These are phyloP conservation scores for Amblyornis subalaris DNA, from an alignment of 2,113 vertebrate genomes.

Conservation along the genomic window DNA sequence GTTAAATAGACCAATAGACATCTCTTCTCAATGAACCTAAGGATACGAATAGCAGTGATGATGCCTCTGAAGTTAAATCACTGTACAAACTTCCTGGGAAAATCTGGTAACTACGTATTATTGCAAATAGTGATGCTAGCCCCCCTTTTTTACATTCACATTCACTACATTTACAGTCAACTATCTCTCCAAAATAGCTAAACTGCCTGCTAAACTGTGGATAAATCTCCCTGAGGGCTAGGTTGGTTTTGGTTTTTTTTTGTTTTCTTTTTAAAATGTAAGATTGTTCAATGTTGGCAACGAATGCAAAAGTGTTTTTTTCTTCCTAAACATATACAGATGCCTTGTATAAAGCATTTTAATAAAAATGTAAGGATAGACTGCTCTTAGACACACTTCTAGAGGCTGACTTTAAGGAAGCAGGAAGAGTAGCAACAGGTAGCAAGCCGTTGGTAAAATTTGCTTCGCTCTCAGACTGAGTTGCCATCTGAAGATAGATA, in stretches of 20 bases:
- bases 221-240: neutral
- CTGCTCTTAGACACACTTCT: neutral
- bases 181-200: neutral
- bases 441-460: neutral
- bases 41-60: neutral
- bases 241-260: fast-evolving
- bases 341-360: neutral
- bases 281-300: neutral
- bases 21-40: neutral
- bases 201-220: neutral
- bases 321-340: neutral
- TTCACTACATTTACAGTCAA: neutral
- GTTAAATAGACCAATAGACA: neutral
- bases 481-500: neutral
- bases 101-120: neutral
- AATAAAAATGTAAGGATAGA: neutral
- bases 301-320: neutral
- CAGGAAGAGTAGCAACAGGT: neutral
- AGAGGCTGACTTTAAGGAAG: neutral
- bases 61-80: neutral
- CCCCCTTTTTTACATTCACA: neutral
- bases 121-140: neutral
- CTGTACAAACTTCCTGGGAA: neutral
- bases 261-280: neutral
- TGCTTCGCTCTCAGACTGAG: neutral